These are phyloP conservation scores for Lucinisca nassula DNA, from an alignment of 2,888 invertebrate species.

Conservation along the genomic window DNA sequence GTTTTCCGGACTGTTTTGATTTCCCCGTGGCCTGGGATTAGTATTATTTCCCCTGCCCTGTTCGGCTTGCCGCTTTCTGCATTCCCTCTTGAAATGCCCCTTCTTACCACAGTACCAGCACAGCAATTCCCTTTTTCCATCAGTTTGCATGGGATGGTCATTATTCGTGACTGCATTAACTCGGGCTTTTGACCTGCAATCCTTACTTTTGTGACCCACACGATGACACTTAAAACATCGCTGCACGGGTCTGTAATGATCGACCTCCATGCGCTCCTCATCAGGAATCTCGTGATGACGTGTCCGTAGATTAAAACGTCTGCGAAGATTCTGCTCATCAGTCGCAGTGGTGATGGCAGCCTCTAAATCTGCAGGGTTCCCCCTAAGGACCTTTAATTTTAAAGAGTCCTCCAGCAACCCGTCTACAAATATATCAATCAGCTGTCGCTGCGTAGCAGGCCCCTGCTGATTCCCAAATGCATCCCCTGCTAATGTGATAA, in stretches of 20 bases:
- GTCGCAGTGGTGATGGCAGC: neutral
- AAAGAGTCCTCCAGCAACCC: neutral
- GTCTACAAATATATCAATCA: neutral
- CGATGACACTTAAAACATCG: neutral
- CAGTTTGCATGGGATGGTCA: no score
- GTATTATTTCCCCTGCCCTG: no score
- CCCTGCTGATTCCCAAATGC: neutral
- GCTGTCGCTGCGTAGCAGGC: neutral
- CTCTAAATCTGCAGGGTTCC: neutral
- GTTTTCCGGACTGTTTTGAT: no score
- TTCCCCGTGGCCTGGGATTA: no score
- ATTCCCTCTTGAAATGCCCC: no score
- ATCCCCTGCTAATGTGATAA: neutral
- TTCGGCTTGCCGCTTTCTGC: no score
- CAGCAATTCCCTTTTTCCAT: no score
- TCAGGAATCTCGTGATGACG: neutral
- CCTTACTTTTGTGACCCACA: neutral
- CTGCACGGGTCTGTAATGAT: neutral
- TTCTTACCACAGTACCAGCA: no score
- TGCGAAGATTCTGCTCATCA: neutral
- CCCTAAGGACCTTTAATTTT: neutral
- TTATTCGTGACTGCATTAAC: no score
- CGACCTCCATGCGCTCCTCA: constrained; percentile 3
- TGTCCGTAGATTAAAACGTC: neutral
- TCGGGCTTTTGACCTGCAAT: neutral